Percentiles rank a stretch among this genome's conserved stretches.
phyloP scores from a whole-genome alignment of 2,797 vertebrate genomes.

The Stomatorhinus walkeri region DNA sequence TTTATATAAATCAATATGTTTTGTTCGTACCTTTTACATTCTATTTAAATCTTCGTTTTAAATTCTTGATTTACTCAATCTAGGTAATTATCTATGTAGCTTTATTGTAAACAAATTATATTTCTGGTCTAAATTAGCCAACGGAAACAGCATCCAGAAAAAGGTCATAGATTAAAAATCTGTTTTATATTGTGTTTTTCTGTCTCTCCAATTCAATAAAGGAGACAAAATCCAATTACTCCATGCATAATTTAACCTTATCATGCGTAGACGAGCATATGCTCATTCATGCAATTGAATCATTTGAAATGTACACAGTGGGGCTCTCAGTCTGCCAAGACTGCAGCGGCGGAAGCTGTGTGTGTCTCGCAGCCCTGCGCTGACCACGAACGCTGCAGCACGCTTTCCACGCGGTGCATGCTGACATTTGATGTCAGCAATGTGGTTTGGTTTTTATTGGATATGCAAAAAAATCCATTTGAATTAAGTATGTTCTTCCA shows the following conservation, averaged over 20 bases:
- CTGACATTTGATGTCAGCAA: neutral
- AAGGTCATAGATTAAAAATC: constrained; percentile 44
- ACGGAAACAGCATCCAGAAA: constrained; percentile 29
- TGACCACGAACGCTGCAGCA: neutral
- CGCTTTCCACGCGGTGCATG: neutral
- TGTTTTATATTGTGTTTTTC: constrained; percentile 40
- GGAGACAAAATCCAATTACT: constrained; percentile 51
- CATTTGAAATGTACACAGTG: constrained; percentile 62
- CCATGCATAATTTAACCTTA: constrained; percentile 64
- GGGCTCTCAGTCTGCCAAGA: constrained; percentile 54
- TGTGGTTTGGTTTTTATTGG: neutral
- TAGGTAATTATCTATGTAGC: neutral
- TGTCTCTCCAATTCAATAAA: constrained; percentile 43
- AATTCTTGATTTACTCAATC: neutral
- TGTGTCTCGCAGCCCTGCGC: constrained; percentile 32
- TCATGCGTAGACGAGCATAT: constrained; percentile 64
- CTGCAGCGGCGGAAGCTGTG: constrained; percentile 52
- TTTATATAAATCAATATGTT: neutral
- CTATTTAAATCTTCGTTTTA: neutral
- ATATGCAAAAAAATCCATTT: constrained; percentile 11
- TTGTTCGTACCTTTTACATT: neutral
- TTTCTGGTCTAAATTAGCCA: constrained; percentile 25
- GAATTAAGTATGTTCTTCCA: neutral
- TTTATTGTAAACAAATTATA: constrained; percentile 32
- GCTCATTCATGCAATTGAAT: constrained; percentile 67